Evolutionary conservation across 2,888 invertebrate genomes (phyloP).

Genomic region (Stegana nigrithorax): DNA sequence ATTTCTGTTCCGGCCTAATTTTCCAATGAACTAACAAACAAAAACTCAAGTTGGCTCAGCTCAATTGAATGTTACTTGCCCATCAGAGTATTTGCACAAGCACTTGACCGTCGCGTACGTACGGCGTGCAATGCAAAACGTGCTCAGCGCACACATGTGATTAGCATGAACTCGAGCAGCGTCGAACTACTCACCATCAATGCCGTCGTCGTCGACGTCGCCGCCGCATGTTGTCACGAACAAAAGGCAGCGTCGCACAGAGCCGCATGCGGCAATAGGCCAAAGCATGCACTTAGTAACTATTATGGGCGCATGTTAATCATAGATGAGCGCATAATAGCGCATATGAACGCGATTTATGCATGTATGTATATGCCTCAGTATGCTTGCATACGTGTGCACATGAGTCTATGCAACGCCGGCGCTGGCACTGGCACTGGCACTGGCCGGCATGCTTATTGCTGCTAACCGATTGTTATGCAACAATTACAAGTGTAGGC

Average conservation of each 20-base stretch:
- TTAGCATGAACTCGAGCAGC: too few species aligned
- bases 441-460: not conserved
- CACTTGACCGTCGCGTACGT: slow-evolving; percentile 54
- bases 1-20: slow-evolving; percentile 51
- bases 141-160: too few species aligned
- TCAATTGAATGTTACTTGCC: too few species aligned
- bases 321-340: slow-evolving; percentile 52
- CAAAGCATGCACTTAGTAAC: slow-evolving; percentile 57
- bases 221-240: too few species aligned
- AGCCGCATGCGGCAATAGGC: too few species aligned
- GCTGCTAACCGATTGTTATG: not conserved
- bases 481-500: slow-evolving; percentile 5
- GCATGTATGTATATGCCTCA: not conserved
- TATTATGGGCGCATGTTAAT: slow-evolving; percentile 53
- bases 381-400: too few species aligned
- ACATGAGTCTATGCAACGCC: too few species aligned
- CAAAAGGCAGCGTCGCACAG: too few species aligned
- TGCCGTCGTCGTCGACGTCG: too few species aligned
- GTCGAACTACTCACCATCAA: too few species aligned
- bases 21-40: slow-evolving; percentile 41
- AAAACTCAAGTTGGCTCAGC: too few species aligned
- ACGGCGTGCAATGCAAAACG: too few species aligned
- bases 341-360: slow-evolving; percentile 44
- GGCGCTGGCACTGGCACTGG: not conserved
- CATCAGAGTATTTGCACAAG: slow-evolving; percentile 38